Evolutionary conservation across 2,797 vertebrate genomes (phyloP), one percentile per base, ranked within the genome.

Genomic region (Pachyuromys duprasi): DNA sequence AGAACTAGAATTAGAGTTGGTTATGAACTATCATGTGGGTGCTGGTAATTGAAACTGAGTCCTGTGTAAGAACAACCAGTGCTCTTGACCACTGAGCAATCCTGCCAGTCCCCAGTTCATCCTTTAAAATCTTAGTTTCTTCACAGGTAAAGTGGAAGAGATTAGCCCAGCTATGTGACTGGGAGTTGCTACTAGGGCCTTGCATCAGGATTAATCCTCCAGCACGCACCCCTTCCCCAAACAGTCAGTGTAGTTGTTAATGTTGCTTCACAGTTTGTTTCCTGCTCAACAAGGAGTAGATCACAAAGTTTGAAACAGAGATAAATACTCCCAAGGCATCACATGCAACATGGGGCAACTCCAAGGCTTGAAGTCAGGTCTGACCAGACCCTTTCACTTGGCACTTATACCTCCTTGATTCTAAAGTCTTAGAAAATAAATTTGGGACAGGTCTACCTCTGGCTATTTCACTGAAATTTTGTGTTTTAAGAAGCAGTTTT

Each of bases 401-500:
- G 55, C 14, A 22, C 31, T 60, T 57, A 55, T 72, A 79, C 14
- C 13, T 75, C n/a, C 72, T 92, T 78, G 49, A 67, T 9, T 67
- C 57, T 83, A 86, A 94, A 76, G 9, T 78, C n/a, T 63, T 89
- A 82, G 63, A 95, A 67, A 93, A 93, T 45, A 87, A 90, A 81
- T 62, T 15, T 5, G 69, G 42, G 69, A 78, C 89, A 62, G n/a
- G 33, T 53, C 57, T 33, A 18, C 86, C 49, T 60, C 15, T 72
- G 55, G 75, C 7, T 74, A 79, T 89, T 83, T 17, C 24, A 83
- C 13, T 82, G n/a, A 75, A 26, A 81, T 55, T 78, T 76, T 94
- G 14, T 89, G 60, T 90, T 93, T 93, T 83, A 63, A 75, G 39
- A 87, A 89, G 39, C 49, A 79, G 82, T 82, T 79, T 69, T 79